phyloP scores from a whole-genome alignment of 2,113 vertebrate species.

The Apeltes quadracus region DNA sequence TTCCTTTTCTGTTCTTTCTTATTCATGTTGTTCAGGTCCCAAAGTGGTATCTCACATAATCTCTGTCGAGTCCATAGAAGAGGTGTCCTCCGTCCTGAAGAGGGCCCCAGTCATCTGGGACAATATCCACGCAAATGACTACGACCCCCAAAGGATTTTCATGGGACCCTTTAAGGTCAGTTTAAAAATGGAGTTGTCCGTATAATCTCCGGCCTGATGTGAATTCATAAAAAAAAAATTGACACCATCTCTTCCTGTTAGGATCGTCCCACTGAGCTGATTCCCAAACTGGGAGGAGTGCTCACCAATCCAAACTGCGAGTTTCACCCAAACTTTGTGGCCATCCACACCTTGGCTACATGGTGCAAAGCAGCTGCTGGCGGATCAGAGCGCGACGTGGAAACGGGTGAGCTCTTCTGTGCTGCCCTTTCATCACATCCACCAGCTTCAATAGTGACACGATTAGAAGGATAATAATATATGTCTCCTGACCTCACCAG shows the following conservation, averaged over 20 bases:
- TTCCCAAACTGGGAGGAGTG: constrained; percentile 91
- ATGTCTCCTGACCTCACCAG: constrained; percentile 67
- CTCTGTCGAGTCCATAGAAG: constrained; percentile 95
- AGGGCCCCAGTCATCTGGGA: constrained; percentile 98
- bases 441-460: neutral
- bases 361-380: constrained; percentile 93
- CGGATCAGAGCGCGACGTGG: constrained; percentile 87
- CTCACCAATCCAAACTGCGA: constrained; percentile 99
- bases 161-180: constrained; percentile 91
- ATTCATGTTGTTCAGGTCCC: constrained; percentile 82
- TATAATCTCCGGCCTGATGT: neutral
- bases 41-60: constrained; percentile 98
- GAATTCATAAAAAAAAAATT: neutral
- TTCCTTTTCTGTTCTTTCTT: too few relatives aligned
- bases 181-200: neutral
- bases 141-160: constrained; percentile 96
- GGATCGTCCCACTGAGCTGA: constrained; percentile 93
- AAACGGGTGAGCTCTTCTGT: constrained; percentile 86
- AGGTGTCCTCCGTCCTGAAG: constrained; percentile 92
- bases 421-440: neutral
- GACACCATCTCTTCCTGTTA: constrained; percentile 5
- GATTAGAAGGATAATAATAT: too few relatives aligned
- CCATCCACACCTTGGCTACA: constrained; percentile 93
- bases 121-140: constrained; percentile 98
- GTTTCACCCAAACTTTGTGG: constrained; percentile 97